phyloP scores from a whole-genome alignment of 2,113 vertebrate species.

The Ailurus styani region DNA sequence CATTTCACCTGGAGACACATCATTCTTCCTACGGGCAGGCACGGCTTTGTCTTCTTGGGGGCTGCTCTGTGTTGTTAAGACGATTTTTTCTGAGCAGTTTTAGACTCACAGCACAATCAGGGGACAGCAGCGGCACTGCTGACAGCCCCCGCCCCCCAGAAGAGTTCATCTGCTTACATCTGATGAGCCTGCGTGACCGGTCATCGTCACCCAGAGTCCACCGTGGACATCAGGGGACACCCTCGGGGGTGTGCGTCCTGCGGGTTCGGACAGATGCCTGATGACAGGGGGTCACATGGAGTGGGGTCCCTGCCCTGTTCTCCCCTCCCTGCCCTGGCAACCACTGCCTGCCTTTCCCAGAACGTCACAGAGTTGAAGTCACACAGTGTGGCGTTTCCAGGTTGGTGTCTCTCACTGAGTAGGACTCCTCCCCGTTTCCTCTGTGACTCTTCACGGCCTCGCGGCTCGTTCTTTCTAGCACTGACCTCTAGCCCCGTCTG shows the following conservation, averaged over 20 bases:
- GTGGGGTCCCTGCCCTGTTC: background rate
- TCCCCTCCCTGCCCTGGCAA: background rate
- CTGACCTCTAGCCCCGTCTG: rapidly evolving
- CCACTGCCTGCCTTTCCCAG: background rate
- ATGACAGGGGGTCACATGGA: rapidly evolving
- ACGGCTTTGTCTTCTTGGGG: rapidly evolving
- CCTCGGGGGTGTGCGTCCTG: rapidly evolving
- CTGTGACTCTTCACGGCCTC: background rate
- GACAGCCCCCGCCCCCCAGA: background rate
- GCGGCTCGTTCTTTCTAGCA: background rate
- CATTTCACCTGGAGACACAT: background rate
- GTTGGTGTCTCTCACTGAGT: background rate
- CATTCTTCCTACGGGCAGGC: background rate
- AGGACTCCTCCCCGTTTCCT: background rate
- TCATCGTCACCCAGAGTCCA: background rate
- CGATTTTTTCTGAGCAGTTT: background rate
- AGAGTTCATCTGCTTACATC: background rate
- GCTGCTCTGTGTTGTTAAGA: too few relatives aligned
- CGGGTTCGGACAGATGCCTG: too few relatives aligned
- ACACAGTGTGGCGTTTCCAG: background rate
- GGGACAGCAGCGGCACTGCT: background rate
- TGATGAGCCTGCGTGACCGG: background rate
- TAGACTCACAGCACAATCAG: background rate
- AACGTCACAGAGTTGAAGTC: background rate
- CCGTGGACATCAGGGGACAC: background rate